Conservation (phyloP, 2,797 vertebrate species). For the Melanotaenia maccullochi region DNA sequence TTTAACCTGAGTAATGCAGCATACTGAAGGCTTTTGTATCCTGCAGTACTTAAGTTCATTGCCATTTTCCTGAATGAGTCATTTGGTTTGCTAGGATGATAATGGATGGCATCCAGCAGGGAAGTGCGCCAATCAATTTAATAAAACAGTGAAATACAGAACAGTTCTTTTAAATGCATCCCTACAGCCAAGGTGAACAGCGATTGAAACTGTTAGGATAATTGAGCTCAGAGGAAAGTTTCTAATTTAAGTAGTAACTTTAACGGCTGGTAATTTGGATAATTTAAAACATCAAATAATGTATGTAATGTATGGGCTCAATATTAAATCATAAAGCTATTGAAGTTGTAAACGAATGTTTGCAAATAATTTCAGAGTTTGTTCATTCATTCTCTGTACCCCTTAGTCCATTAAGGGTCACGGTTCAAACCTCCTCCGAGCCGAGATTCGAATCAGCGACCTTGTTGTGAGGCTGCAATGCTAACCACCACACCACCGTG, state of each 20-base stretch:
- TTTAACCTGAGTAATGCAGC: slow-evolving; percentile 49
- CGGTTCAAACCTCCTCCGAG: too few relatives aligned
- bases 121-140: slow-evolving; percentile 68
- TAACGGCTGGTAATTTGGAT: not conserved
- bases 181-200: slow-evolving; percentile 36
- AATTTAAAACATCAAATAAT: not conserved
- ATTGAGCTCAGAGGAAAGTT: slow-evolving; percentile 34
- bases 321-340: too few relatives aligned
- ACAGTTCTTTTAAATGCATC: slow-evolving; percentile 46
- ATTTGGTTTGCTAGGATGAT: slow-evolving; percentile 66
- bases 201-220: slow-evolving; percentile 32
- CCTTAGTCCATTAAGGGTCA: too few relatives aligned
- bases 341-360: too few relatives aligned
- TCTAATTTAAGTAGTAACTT: not conserved
- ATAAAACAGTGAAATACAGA: slow-evolving; percentile 50
- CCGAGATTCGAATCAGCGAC: too few relatives aligned
- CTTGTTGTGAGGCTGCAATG: too few relatives aligned
- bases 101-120: slow-evolving; percentile 63
- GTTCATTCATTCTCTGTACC: too few relatives aligned
- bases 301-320: not conserved
- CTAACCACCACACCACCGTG: too few relatives aligned
- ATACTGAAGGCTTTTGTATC: slow-evolving; percentile 60
- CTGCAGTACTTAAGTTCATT: slow-evolving; percentile 57
- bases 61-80: slow-evolving; percentile 62
- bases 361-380: too few relatives aligned